Percentiles rank a stretch among this genome's conserved stretches.
Conservation (phyloP, 2,888 invertebrate genomes). For the Branchellion lobata region DNA sequence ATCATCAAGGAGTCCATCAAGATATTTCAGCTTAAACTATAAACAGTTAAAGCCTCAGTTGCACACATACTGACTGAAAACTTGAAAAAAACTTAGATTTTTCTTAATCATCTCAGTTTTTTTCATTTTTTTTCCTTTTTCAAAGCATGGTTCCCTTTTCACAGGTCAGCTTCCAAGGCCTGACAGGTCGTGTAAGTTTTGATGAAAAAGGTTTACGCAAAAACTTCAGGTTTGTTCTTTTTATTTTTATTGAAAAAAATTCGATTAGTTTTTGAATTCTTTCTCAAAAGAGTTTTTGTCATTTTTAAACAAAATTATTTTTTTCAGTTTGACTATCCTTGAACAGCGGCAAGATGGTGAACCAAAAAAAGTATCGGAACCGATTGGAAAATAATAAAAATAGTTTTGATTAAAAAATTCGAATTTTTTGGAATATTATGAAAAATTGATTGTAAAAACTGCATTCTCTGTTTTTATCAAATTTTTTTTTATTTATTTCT, state of each 20-base stretch:
- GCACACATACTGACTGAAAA: too few relatives aligned
- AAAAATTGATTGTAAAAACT: too few relatives aligned
- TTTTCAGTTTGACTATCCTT: background rate
- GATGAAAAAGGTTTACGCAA: constrained; percentile 17
- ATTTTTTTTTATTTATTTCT: too few relatives aligned
- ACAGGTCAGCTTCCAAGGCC: constrained; percentile 43
- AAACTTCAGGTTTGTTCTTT: constrained; percentile 3
- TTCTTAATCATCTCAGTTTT: too few relatives aligned
- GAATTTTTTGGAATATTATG: too few relatives aligned
- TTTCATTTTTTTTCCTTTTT: too few relatives aligned
- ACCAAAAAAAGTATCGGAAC: background rate
- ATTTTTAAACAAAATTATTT: background rate
- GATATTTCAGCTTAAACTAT: too few relatives aligned
- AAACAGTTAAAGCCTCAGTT: too few relatives aligned
- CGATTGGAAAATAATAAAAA: background rate
- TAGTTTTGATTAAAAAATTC: background rate
- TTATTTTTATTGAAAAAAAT: constrained; percentile 13
- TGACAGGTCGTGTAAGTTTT: constrained; percentile 30
- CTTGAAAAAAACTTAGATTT: too few relatives aligned
- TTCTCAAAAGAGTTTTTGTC: background rate
- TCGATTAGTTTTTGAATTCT: background rate
- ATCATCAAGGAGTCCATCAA: too few relatives aligned
- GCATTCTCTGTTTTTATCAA: too few relatives aligned
- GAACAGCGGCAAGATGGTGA: background rate
- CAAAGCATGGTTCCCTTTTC: too few relatives aligned